These are phyloP conservation scores for Andrena cerasifolii DNA, from an alignment of 1,140 invertebrate species.

Conservation along the genomic window DNA sequence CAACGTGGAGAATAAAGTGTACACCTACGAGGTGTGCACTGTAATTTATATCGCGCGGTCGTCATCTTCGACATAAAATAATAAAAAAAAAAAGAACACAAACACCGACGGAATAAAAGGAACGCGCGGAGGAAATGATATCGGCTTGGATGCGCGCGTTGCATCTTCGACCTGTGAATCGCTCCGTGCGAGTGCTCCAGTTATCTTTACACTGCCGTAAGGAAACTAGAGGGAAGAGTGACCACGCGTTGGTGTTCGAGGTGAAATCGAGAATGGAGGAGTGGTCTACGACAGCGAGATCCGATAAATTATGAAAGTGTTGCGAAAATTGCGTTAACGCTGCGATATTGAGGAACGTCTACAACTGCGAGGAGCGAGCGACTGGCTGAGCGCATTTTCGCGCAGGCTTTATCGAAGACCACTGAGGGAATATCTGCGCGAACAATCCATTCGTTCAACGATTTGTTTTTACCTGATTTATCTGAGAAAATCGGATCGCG, in stretches of 20 bases:
- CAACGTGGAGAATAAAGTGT: conserved; percentile 28
- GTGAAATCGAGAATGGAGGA: no score
- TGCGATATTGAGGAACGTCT: no score
- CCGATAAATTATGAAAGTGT: no score
- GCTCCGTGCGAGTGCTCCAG: background rate
- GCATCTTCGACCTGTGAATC: no score
- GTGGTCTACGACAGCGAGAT: no score
- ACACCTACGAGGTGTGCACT: conserved; percentile 29
- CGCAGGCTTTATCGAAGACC: no score
- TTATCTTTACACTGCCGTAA: background rate
- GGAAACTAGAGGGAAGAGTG: no score
- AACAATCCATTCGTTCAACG: background rate
- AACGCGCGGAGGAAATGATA: background rate
- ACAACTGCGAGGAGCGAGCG: no score
- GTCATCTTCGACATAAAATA: conserved; percentile 35
- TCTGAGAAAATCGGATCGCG: background rate
- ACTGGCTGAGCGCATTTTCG: no score
- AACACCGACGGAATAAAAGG: conserved; percentile 25
- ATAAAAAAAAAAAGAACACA: conserved; percentile 55
- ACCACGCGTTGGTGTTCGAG: no score
- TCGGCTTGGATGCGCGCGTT: background rate
- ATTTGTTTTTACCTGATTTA: background rate
- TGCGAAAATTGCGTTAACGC: no score
- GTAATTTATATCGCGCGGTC: conserved; percentile 59
- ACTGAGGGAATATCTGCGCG: background rate